These are phyloP conservation scores for Bicyclus anynana DNA, from an alignment of 1,140 invertebrate genomes.

Conservation along the genomic window DNA sequence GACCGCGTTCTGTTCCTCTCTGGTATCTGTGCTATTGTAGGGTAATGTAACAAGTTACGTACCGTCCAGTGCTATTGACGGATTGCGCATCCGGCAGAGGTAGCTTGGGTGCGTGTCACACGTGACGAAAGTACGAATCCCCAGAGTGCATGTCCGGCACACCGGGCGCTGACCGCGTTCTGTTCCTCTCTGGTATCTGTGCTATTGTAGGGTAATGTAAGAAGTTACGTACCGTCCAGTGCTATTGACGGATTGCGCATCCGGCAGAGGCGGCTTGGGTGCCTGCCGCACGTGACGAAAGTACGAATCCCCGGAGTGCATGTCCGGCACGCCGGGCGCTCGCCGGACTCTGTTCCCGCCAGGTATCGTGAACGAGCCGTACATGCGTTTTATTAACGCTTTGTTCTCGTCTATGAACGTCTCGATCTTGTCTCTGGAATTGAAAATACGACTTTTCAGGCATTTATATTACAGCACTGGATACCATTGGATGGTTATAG, in stretches of 20 bases:
- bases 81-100: slow-evolving; percentile 36
- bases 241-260: slow-evolving; percentile 45
- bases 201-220: too few species aligned
- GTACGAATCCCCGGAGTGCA: slow-evolving; percentile 67
- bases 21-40: too few species aligned
- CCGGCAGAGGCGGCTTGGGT: slow-evolving; percentile 39
- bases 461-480: too few species aligned
- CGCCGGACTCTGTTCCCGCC: slow-evolving; percentile 74
- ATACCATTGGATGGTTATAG: too few species aligned
- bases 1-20: too few species aligned
- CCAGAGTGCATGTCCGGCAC: slow-evolving; percentile 74
- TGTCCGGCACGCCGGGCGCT: slow-evolving; percentile 75
- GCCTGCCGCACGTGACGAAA: slow-evolving; percentile 57
- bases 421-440: slow-evolving; percentile 91
- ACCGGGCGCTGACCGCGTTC: slow-evolving; percentile 73
- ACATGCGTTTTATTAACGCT: slow-evolving; percentile 94
- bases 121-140: slow-evolving; percentile 62
- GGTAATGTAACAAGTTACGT: slow-evolving; percentile 1
- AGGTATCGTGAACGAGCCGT: slow-evolving; percentile 86
- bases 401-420: slow-evolving; percentile 96
- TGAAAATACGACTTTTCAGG: neutral
- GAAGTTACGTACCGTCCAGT: slow-evolving; percentile 43
- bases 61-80: too few species aligned
- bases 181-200: slow-evolving; percentile 72
- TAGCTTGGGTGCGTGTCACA: slow-evolving; percentile 46